Evolutionary conservation across 2,888 invertebrate genomes (phyloP), one percentile per base, ranked within the genome.

Genomic region (Fragum sueziense): DNA sequence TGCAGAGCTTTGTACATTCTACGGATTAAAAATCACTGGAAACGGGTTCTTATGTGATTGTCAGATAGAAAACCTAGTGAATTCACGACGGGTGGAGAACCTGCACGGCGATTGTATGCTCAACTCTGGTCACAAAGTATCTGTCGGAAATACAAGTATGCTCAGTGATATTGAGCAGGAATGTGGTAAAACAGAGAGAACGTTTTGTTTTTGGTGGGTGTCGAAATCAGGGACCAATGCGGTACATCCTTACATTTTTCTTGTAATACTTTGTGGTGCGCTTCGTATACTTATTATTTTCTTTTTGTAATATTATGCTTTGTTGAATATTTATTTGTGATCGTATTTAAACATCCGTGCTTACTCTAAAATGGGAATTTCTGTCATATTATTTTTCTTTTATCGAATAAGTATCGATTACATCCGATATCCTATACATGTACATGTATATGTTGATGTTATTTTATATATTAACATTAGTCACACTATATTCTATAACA

Each of bases 1-100:
- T 25, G 69, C 80, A 9, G 67, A 70, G 14, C 73, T 73, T 33
- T 84, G 84, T 57, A 82, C 82, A 17, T 80, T 78, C 29, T 84
- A 76, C 51, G 71, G 70, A 31, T 57, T 84, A 7, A 82, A 84
- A 51, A 77, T 84, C 20, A 68, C 82, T n/a, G 67, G 73, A 22
- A 84, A 84, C 71, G 80, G 81, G 27, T 80, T 84, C 47, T 29
- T 76, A 7, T 84, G 84, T 74, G 82, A 84, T 70, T 84, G 84
- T 76, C 61, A 75, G 51, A 80, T 84, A 20, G 84, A 84, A 70
- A 72, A 69, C 25, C 14, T 76, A 20, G 68, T 82, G 2, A 82
- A 82, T 65, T 84, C 84, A 0, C 73, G 59, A 33, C 68, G 75
- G 9, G 68, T 73, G n/a, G 67, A 78, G 31, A 54, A 31, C 37